Percentiles rank a stretch among this genome's conserved stretches.
phyloP scores from a whole-genome alignment of 2,888 invertebrate species.

The Leptinotarsa peninsularis region DNA sequence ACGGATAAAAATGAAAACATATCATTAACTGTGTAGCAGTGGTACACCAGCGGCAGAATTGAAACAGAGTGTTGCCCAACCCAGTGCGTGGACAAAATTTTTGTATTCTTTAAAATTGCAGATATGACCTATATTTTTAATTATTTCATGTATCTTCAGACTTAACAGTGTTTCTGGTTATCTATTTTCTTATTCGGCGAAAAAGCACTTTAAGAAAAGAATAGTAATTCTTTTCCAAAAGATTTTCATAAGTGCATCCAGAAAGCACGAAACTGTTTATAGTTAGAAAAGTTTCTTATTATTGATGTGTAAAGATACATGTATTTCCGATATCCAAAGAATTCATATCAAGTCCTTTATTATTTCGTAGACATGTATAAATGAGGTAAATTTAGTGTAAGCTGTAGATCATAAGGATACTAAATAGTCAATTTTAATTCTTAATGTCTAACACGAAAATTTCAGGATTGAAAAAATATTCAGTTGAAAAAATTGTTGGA shows the following conservation, averaged over 20 bases:
- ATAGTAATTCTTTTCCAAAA: too few species aligned
- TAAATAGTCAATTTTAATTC: constrained; percentile 2
- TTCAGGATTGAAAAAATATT: too few species aligned
- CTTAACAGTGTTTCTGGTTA: too few species aligned
- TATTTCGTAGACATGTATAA: not conserved
- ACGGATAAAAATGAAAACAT: constrained; percentile 55
- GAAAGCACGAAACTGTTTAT: not conserved
- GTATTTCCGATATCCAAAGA: not conserved
- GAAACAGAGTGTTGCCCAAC: constrained; percentile 14
- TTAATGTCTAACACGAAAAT: not conserved
- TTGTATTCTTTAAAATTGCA: not conserved
- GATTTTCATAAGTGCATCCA: too few species aligned
- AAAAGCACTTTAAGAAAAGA: too few species aligned
- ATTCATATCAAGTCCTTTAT: not conserved
- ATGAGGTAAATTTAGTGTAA: not conserved
- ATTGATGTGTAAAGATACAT: not conserved
- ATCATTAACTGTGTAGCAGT: constrained; percentile 57
- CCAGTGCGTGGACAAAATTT: constrained; percentile 3
- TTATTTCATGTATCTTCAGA: not conserved
- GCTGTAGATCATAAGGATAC: not conserved
- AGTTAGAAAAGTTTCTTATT: too few species aligned
- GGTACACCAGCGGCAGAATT: constrained; percentile 54
- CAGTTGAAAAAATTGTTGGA: too few species aligned
- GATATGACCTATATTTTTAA: not conserved
- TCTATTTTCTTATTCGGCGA: too few species aligned